Evolutionary conservation across 2,113 vertebrate species (phyloP), one percentile per base, ranked within the genome.

Genomic region (Lipophrys pholis): DNA sequence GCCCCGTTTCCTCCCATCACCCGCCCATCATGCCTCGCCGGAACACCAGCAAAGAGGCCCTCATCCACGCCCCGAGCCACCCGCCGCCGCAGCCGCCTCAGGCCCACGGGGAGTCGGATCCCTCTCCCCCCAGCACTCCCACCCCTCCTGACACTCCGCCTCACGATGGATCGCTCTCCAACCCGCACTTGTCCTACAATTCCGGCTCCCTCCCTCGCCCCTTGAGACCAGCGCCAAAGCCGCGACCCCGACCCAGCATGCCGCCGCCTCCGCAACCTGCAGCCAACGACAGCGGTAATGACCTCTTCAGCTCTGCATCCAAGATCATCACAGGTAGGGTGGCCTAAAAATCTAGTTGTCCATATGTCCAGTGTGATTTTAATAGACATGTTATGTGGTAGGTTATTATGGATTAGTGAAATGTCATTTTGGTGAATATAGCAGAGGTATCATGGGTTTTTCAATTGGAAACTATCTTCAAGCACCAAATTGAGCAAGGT

Each of bases 21-120:
- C 92, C 92, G 9, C 86, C 92, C 2, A 81, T 93, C 0, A 85
- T 69, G 1, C 88, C 94, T 11, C 94, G 97, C 14, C 93, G 96
- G 53, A 87, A 91, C 2, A 90, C 95, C 17, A 90, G 92, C 91
- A 96, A 91, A 91, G 93, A 95, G 0, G 72, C 89, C 73, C 91
- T 90, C 0, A 93, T 97, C 49, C 96, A 98, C 1, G 95, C 96
- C 0, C 98, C 98, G 17, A 96, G 6, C 85, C 97, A 97, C 74
- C 98, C 98, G 0, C 97, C 97, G 0, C 98, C 98, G 0, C 96
- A 99, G 80, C 97, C 97, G 0, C 90, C 93, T 0, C 96, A 92
- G 69, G 85, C 90, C 12, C 83, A 88, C 0, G 91, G 86, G 0
- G 94, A 93, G 46, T 63, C 86, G 0, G 95, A 97, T 59, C 91